Evolutionary conservation across 2,113 vertebrate genomes (phyloP).

Genomic region (Coreoperca whiteheadi): DNA sequence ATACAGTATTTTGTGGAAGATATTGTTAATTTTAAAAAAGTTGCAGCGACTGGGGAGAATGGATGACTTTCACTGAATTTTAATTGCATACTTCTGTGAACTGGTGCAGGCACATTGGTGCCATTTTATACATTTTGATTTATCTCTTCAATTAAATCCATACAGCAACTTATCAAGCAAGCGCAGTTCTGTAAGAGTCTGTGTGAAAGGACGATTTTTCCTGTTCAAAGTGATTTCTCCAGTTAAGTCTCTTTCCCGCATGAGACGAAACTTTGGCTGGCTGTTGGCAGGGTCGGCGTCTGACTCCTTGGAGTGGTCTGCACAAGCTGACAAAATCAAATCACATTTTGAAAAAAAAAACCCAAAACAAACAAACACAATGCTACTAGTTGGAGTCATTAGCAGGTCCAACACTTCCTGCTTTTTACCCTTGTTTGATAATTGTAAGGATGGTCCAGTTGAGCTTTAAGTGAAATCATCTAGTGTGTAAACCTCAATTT

Average conservation of each 20-base stretch:
- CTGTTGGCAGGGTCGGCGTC: neutral
- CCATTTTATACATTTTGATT: constrained; percentile 28
- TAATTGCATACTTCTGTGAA: constrained; percentile 9
- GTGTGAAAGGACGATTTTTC: neutral
- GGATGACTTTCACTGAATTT: constrained; percentile 17
- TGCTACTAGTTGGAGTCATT: neutral
- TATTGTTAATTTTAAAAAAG: neutral
- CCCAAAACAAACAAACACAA: too few relatives aligned
- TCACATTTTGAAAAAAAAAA: neutral
- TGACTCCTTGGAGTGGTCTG: neutral
- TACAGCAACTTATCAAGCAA: neutral
- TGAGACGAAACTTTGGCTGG: constrained; percentile 1
- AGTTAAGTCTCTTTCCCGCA: neutral
- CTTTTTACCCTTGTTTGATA: neutral
- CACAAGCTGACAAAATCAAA: neutral
- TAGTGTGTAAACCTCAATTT: neutral
- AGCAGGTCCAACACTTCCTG: neutral
- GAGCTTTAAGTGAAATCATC: neutral
- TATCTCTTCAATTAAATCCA: constrained; percentile 19
- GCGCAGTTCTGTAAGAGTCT: neutral
- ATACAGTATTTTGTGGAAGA: neutral
- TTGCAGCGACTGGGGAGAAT: neutral
- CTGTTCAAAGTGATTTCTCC: constrained; percentile 13
- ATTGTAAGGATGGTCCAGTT: neutral
- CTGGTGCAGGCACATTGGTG: constrained; percentile 9